phyloP scores from a whole-genome alignment of 2,797 vertebrate species.

The Intellagama lesueurii region DNA sequence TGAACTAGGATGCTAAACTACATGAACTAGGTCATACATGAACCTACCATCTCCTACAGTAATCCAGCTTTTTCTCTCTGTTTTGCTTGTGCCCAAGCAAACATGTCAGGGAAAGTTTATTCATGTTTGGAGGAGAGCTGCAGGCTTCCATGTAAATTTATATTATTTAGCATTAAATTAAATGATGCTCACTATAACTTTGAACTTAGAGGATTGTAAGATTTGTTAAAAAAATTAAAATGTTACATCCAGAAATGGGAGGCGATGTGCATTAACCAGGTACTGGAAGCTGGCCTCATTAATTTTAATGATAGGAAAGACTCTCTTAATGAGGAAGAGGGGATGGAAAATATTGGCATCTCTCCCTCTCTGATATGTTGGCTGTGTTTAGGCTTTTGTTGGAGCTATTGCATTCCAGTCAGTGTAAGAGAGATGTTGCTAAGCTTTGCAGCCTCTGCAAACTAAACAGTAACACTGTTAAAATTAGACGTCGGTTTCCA shows the following conservation, averaged over 20 bases:
- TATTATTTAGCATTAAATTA: slow-evolving; percentile 70
- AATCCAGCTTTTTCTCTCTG: not conserved
- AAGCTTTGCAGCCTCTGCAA: not conserved
- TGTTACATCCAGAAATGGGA: slow-evolving; percentile 63
- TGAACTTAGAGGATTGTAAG: slow-evolving; percentile 60
- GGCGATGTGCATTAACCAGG: slow-evolving; percentile 7
- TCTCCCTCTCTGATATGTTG: slow-evolving; percentile 32
- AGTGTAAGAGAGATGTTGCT: not conserved
- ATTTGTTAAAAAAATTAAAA: slow-evolving; percentile 45
- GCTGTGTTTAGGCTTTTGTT: slow-evolving; percentile 29
- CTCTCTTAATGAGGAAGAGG: slow-evolving; percentile 50
- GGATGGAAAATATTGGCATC: slow-evolving; percentile 8
- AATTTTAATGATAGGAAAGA: slow-evolving; percentile 74
- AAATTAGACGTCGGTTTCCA: not conserved
- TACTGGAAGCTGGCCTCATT: slow-evolving; percentile 70
- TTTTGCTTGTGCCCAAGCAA: not conserved
- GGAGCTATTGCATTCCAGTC: not conserved
- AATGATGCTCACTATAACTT: slow-evolving; percentile 73
- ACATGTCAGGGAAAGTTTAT: not conserved
- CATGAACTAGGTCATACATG: not conserved
- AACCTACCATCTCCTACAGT: not conserved
- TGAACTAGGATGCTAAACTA: too few relatives aligned
- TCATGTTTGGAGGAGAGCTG: slow-evolving; percentile 27
- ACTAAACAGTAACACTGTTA: not conserved
- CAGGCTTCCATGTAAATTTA: slow-evolving; percentile 58